These are phyloP conservation scores for Drosophila seguyi DNA, from an alignment of 1,140 invertebrate genomes.

Conservation along the genomic window DNA sequence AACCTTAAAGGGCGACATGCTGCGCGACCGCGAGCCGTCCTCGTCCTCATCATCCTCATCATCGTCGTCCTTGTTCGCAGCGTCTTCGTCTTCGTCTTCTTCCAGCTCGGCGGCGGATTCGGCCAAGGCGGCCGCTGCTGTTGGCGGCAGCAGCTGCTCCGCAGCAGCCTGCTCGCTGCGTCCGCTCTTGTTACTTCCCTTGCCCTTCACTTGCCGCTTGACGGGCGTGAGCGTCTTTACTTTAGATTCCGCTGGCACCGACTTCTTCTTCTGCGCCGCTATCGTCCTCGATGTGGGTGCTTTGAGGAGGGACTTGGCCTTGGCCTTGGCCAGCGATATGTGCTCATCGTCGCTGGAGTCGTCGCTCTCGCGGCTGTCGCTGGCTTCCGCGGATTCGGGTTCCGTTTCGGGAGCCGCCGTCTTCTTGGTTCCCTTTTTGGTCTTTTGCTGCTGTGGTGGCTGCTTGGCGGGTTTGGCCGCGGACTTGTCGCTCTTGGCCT, in stretches of 20 bases:
- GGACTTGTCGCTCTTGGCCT: slow-evolving; percentile 49
- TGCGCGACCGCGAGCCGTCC: slow-evolving; percentile 65
- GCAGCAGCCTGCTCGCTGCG: slow-evolving; percentile 26
- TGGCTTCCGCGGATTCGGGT: slow-evolving; percentile 48
- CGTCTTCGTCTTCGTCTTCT: slow-evolving; percentile 52
- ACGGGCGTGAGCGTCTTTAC: slow-evolving; percentile 63
- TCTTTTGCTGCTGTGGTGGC: slow-evolving; percentile 62
- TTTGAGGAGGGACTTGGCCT: slow-evolving; percentile 60
- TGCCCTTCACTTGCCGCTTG: slow-evolving; percentile 59
- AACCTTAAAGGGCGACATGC: slow-evolving; percentile 84
- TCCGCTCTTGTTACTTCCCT: slow-evolving; percentile 37
- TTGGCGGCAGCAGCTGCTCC: slow-evolving; percentile 67
- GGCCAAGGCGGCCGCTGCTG: slow-evolving; percentile 70
- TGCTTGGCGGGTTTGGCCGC: slow-evolving; percentile 48
- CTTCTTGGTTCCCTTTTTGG: slow-evolving; percentile 68
- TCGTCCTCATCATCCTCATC: slow-evolving; percentile 51
- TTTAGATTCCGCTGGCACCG: slow-evolving; percentile 66
- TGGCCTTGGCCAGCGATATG: slow-evolving; percentile 50
- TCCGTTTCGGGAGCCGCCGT: slow-evolving; percentile 46
- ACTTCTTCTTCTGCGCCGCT: slow-evolving; percentile 74
- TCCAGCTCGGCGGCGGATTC: slow-evolving; percentile 77
- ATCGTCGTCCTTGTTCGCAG: slow-evolving; percentile 25
- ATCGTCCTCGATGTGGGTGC: slow-evolving; percentile 67
- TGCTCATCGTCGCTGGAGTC: slow-evolving; percentile 68
- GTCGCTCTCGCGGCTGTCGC: slow-evolving; percentile 22